Conservation (phyloP, 2,888 invertebrate species). For the Trimorus sp. region DNA sequence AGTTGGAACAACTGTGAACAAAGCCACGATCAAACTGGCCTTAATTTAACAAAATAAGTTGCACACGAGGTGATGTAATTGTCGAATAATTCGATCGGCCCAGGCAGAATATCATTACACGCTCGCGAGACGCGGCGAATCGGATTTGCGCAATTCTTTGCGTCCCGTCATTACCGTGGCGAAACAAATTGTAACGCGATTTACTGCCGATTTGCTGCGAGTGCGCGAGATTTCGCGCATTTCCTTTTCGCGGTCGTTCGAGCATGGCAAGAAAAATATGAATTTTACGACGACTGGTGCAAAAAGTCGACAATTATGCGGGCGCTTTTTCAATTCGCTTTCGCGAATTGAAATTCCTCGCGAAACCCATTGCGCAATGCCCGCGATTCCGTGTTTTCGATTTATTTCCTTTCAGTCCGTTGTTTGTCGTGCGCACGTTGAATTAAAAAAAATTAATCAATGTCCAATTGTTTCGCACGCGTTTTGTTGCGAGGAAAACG, state of each 20-base stretch:
- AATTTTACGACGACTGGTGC: constrained; percentile 28
- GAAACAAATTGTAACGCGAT: constrained; percentile 44
- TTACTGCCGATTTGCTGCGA: constrained; percentile 28
- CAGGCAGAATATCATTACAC: constrained; percentile 41
- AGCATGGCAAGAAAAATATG: constrained; percentile 35
- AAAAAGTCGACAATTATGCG: constrained; percentile 17
- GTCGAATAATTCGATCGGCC: constrained; percentile 19
- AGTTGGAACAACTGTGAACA: too few relatives aligned
- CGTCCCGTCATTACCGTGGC: constrained; percentile 27
- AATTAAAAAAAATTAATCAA: neutral
- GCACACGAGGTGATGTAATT: neutral
- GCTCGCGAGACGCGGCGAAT: constrained; percentile 17
- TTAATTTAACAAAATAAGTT: too few relatives aligned
- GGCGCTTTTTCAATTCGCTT: neutral
- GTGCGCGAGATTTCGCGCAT: neutral
- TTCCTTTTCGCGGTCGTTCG: constrained; percentile 16
- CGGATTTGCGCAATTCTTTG: neutral
- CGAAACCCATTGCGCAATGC: too few relatives aligned
- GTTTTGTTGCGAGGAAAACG: neutral
- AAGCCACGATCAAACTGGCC: too few relatives aligned
- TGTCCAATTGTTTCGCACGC: neutral
- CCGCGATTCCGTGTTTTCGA: neutral
- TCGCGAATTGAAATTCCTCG: neutral
- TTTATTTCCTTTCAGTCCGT: neutral
- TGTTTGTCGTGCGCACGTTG: neutral